phyloP scores from a whole-genome alignment of 2,113 vertebrate species.

The Blennius ocellaris region DNA sequence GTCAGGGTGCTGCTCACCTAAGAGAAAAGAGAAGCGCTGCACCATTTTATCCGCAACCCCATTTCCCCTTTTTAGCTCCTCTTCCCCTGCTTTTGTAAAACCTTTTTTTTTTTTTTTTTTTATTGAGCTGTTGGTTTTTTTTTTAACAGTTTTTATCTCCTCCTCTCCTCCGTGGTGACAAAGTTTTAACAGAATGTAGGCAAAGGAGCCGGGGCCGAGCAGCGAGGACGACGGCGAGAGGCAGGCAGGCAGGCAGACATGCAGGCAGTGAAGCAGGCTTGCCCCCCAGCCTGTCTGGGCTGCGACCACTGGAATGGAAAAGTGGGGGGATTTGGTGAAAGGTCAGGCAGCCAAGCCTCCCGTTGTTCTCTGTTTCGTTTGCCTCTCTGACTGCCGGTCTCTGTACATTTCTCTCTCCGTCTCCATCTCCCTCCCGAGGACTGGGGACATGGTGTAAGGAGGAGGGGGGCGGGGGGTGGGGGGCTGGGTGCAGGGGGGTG shows the following conservation, averaged over 20 bases:
- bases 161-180: slow-evolving; percentile 18
- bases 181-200: slow-evolving; percentile 51
- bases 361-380: slow-evolving; percentile 61
- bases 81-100: slow-evolving; percentile 32
- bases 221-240: slow-evolving; percentile 50
- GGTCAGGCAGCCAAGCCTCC: slow-evolving; percentile 79
- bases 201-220: slow-evolving; percentile 26
- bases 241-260: slow-evolving; percentile 46
- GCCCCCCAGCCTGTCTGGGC: slow-evolving; percentile 78
- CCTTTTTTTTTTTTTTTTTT: background rate
- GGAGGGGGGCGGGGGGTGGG: slow-evolving; percentile 27
- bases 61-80: slow-evolving; percentile 16
- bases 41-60: slow-evolving; percentile 8
- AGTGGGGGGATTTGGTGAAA: slow-evolving; percentile 79
- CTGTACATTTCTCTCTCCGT: slow-evolving; percentile 45
- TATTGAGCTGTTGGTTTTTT: background rate
- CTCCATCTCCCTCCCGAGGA: slow-evolving; percentile 50
- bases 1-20: slow-evolving; percentile 60
- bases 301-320: slow-evolving; percentile 81
- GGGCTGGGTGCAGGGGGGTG: slow-evolving; percentile 8
- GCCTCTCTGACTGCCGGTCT: slow-evolving; percentile 49
- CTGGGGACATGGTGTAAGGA: slow-evolving; percentile 22
- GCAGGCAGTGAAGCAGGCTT: slow-evolving; percentile 50
- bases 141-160: too few relatives aligned
- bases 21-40: slow-evolving; percentile 19